Evolutionary conservation across 2,797 vertebrate species (phyloP), one percentile per base, ranked within the genome.

Genomic region (Sebastes itinus): DNA sequence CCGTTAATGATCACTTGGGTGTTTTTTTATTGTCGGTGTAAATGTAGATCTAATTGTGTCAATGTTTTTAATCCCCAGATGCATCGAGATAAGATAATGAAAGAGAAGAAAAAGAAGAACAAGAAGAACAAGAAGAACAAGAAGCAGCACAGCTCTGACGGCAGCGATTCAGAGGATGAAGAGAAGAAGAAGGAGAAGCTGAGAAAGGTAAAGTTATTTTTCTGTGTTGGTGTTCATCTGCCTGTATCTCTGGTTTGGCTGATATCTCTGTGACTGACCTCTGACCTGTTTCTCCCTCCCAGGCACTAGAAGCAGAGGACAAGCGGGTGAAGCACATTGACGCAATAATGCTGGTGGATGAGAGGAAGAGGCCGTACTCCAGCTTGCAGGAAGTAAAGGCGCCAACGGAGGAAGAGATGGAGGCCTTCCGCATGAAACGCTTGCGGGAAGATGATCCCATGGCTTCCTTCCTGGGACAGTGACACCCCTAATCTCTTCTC

Each of bases 361-460:
- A 99, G 92, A 96, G 98, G 88, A 99, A 99, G 92, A 95, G 98
- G 58, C 97, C 97, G 0, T 99, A 99, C 92, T 96, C 87, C 92
- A 99, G 97, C 84, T 59, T 97, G 1, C 94, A 93, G 84, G 98
- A 99, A 87, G 87, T 95, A 25, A 96, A 96, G 78, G 98, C 99
- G n/a, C 98, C 98, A 63, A 98, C 98, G 0, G 99, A 99, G 87
- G 99, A 99, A 90, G 99, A 99, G 92, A 97, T 99, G 96, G 99
- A 99, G 90, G 99, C 99, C 54, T 99, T 98, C 75, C 96, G 97
- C 49, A 99, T 99, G 97, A 99, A 99, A 69, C 96, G 98, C 7
- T 80, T 92, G 89, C 94, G 98, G 38, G 92, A 96, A 0, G 98
- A 99, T 59, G 99, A 99, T 91, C 99, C 99, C 76, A 99, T 99